Percentiles rank a stretch among this genome's conserved stretches.
These are phyloP conservation scores for Anser cygnoides DNA, from an alignment of 2,113 vertebrate species.

Conservation along the genomic window DNA sequence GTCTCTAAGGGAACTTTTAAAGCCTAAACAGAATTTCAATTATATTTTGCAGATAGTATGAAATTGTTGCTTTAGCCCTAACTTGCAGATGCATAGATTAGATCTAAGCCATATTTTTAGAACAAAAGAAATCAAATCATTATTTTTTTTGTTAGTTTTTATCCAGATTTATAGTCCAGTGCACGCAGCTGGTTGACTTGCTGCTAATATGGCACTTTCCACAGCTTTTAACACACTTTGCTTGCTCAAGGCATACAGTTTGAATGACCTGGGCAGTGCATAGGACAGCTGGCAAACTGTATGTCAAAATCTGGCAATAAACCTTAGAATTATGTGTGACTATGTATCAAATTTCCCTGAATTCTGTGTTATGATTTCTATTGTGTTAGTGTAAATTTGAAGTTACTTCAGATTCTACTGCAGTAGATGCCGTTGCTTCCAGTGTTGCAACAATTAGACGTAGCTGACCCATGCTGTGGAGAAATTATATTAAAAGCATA, in stretches of 20 bases:
- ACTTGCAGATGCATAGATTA: not conserved
- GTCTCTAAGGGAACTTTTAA: not conserved
- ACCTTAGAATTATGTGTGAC: constrained; percentile 1
- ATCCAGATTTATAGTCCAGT: constrained; percentile 27
- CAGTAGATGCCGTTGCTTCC: not conserved
- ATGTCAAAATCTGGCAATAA: constrained; percentile 46
- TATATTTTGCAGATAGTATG: not conserved
- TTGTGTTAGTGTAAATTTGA: not conserved
- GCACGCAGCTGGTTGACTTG: constrained; percentile 42
- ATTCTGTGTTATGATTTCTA: not conserved
- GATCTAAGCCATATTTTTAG: not conserved
- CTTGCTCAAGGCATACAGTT: constrained; percentile 66
- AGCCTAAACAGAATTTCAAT: not conserved
- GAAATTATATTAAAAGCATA: not conserved
- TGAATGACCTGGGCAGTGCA: constrained; percentile 57
- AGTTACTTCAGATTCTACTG: not conserved
- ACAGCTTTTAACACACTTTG: constrained; percentile 56
- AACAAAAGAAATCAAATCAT: not conserved
- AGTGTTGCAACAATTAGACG: not conserved
- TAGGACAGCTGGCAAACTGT: constrained; percentile 57
- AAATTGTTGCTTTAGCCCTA: not conserved
- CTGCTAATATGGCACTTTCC: constrained; percentile 41
- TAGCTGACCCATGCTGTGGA: not conserved
- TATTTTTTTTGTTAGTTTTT: not conserved
- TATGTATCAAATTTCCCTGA: constrained; percentile 22